These are phyloP conservation scores for Serilophus lunatus DNA, from an alignment of 2,113 vertebrate genomes.

Conservation along the genomic window DNA sequence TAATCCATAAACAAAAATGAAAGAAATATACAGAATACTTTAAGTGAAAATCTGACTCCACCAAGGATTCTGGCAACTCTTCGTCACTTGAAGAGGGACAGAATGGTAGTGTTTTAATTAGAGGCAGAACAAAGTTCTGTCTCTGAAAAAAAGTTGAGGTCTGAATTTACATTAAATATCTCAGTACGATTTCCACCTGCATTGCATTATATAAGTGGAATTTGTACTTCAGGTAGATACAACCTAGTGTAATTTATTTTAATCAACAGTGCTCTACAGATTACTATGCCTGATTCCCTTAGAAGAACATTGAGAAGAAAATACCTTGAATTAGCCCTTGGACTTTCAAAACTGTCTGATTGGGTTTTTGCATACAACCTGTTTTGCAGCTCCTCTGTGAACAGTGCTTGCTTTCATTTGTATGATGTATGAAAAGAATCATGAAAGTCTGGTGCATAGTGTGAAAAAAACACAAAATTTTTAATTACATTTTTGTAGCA, in stretches of 20 bases:
- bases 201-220: background rate
- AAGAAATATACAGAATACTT: background rate
- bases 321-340: background rate
- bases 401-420: background rate
- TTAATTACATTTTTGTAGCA: background rate
- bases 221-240: background rate
- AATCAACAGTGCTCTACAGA: background rate
- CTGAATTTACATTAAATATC: background rate
- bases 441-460: background rate
- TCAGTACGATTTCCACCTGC: fast-evolving
- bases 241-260: background rate
- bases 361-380: background rate
- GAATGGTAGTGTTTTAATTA: background rate
- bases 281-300: background rate
- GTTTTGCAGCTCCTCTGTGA: background rate
- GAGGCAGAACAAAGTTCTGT: background rate
- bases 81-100: background rate
- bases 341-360: background rate
- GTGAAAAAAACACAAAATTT: background rate
- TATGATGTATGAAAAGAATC: background rate
- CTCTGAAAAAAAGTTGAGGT: background rate
- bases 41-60: background rate
- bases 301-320: background rate
- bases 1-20: background rate
- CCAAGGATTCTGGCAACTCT: background rate